Base-by-base conservation (phyloP, 2,113 vertebrate species). In the Leptobrachium ailaonicum region DNA sequence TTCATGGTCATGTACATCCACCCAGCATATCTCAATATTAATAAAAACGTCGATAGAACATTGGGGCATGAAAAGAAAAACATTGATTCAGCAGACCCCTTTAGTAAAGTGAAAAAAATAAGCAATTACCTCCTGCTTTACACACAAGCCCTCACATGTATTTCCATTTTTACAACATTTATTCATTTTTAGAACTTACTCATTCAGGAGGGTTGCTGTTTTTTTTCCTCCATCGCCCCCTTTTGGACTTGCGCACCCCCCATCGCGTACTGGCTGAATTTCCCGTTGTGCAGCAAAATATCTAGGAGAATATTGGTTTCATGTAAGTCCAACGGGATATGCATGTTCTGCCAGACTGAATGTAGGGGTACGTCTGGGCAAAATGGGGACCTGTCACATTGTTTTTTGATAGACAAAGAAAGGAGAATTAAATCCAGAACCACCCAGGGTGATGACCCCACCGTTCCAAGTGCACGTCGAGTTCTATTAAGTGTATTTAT, bases 231-330 rank as follows among this genome's bases (percentile, higher is more conserved):
- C 77, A 54, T 79, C 77, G 60, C 77, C 77, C 77, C 69, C 77
- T 79, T 79, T 79, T 79, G 77, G 77, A 79, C 68, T 79, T 66
- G 77, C 69, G 53, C 77, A 79, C 69, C 77, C 77, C 77, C 70
- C 77, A 73, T 79, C 77, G 40, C 77, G 77, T 66, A 79, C 71
- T 66, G 77, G 77, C 77, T 60, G 77, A 79, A 79, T 66, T 64
- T 79, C 77, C 69, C 77, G 77, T 79, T 79, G 77, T 72, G 77
- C 44, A 79, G 77, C 58, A 79, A 66, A 79, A 66, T 79, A 79
- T 79, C 77, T 79, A 63, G 60, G 69, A 73, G 71, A 73, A 79
- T 72, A 79, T 72, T 66, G 76, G 76, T 79, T 63, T 79, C 77
- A 79, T 72, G 77, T 79, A 66, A 79, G 77, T 79, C 60, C 77